Percentiles rank a stretch among this genome's conserved stretches.
Evolutionary conservation across 2,888 invertebrate genomes (phyloP).

Genomic region (Perizoma flavofasciatum): DNA sequence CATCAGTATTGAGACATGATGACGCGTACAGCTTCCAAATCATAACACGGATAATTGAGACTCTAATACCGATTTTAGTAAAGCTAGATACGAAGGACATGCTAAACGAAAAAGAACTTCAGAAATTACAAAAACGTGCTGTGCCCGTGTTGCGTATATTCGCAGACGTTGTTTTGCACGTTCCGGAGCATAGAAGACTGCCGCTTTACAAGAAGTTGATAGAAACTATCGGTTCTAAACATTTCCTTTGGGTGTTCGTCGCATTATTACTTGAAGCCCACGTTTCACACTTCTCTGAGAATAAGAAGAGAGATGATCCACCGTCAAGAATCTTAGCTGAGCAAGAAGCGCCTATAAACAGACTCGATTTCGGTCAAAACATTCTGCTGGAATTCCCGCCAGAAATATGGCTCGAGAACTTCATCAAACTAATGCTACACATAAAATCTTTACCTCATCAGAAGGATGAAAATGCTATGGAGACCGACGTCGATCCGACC

Average conservation of each 20-base stretch:
- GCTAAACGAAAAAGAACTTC: slow-evolving; percentile 61
- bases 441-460: slow-evolving; percentile 87
- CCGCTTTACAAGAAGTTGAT: slow-evolving; percentile 92
- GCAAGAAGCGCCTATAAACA: slow-evolving; percentile 78
- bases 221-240: slow-evolving; percentile 86
- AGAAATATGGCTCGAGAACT: slow-evolving; percentile 84
- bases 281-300: slow-evolving; percentile 82
- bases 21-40: slow-evolving; percentile 98
- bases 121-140: slow-evolving; percentile 74
- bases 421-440: slow-evolving; percentile 87
- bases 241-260: slow-evolving; percentile 89
- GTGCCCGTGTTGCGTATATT: slow-evolving; percentile 93
- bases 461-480: slow-evolving; percentile 78
- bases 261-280: slow-evolving; percentile 89
- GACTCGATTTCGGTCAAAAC: slow-evolving; percentile 87
- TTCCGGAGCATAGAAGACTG: slow-evolving; percentile 95
- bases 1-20: slow-evolving; percentile 95
- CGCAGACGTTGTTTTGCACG: slow-evolving; percentile 94
- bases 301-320: slow-evolving; percentile 65
- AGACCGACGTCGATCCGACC: slow-evolving; percentile 65
- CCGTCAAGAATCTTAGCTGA: slow-evolving; percentile 60
- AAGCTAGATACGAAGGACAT: slow-evolving; percentile 71
- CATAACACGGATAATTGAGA: slow-evolving; percentile 94
- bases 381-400: slow-evolving; percentile 87
- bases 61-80: slow-evolving; percentile 93